A percentile compares a stretch with the other conserved stretches of the same genome.
Conservation (phyloP, 2,888 invertebrate species). For the Aquatica leii region DNA sequence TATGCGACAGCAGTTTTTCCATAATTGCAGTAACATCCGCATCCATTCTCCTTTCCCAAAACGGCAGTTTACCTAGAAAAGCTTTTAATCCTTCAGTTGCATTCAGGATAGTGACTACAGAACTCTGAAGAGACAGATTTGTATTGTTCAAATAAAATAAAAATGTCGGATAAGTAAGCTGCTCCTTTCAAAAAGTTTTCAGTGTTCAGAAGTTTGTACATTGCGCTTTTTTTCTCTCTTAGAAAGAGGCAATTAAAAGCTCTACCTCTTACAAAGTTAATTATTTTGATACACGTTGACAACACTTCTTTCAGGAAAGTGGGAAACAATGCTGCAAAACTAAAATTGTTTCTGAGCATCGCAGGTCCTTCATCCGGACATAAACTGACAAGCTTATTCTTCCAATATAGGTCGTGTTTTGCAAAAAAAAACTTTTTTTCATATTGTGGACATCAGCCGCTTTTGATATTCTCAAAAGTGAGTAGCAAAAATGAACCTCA, state of each 20-base stretch:
- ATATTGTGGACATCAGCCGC: constrained; percentile 5
- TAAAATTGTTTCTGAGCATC: constrained; percentile 38
- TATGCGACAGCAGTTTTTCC: not conserved
- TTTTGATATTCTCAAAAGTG: not conserved
- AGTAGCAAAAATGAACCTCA: not conserved
- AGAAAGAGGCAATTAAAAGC: too few relatives aligned
- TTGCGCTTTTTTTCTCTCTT: not conserved
- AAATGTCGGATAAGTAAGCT: not conserved
- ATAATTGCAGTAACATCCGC: not conserved
- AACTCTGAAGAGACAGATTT: not conserved
- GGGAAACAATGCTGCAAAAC: constrained; percentile 40
- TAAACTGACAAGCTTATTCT: constrained; percentile 14
- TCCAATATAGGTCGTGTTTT: constrained; percentile 17
- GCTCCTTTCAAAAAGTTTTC: not conserved
- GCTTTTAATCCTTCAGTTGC: not conserved
- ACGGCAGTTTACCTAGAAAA: constrained; percentile 1
- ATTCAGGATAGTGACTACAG: not conserved
- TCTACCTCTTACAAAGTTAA: too few relatives aligned
- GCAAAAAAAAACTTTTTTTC: constrained; percentile 1
- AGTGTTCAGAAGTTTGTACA: not conserved
- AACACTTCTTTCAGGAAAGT: too few relatives aligned
- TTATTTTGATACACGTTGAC: constrained; percentile 35
- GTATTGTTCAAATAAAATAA: not conserved
- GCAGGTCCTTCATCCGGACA: constrained; percentile 42
- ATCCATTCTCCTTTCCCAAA: not conserved